phyloP scores from a whole-genome alignment of 2,888 invertebrate genomes.

The Xestobium rufovillosum region DNA sequence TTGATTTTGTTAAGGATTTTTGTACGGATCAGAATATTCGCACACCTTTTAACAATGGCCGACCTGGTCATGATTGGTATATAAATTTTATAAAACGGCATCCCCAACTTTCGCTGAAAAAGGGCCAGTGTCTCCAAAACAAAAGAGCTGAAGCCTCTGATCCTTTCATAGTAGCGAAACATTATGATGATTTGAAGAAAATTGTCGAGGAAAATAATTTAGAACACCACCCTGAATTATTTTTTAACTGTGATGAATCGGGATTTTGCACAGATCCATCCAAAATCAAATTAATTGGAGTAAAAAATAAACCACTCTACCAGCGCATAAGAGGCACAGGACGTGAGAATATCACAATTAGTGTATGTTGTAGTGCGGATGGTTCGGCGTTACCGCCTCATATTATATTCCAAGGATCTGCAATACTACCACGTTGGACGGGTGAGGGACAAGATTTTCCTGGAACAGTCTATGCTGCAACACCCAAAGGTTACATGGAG shows the following conservation, averaged over 20 bases:
- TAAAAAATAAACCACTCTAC: constrained; percentile 7
- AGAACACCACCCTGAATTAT: constrained; percentile 1
- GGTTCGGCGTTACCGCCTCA: constrained; percentile 1
- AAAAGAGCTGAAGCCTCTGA: no score
- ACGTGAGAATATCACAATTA: constrained; percentile 4
- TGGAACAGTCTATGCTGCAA: constrained; percentile 21
- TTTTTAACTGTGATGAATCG: constrained; percentile 8
- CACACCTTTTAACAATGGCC: no score
- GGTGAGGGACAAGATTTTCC: constrained; percentile 13
- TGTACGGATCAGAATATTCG: no score
- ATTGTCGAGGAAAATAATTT: no score
- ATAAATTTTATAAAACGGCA: no score
- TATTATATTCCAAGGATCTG: constrained; percentile 5
- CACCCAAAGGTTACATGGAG: constrained; percentile 26
- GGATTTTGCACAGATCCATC: constrained; percentile 8
- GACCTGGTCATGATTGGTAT: no score
- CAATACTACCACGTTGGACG: neutral
- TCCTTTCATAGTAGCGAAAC: no score
- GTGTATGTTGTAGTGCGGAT: constrained; percentile 7
- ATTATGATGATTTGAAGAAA: no score
- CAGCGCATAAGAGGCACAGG: constrained; percentile 6
- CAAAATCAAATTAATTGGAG: constrained; percentile 5
- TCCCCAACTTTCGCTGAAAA: no score
- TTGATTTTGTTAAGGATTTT: no score
- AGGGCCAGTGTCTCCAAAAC: no score